A percentile compares a stretch with the other conserved stretches of the same genome.
These are phyloP conservation scores for Diacarnus erythraeanus DNA, from an alignment of 37 sponge, comb jelly and placozoan species.

Conservation along the genomic window DNA sequence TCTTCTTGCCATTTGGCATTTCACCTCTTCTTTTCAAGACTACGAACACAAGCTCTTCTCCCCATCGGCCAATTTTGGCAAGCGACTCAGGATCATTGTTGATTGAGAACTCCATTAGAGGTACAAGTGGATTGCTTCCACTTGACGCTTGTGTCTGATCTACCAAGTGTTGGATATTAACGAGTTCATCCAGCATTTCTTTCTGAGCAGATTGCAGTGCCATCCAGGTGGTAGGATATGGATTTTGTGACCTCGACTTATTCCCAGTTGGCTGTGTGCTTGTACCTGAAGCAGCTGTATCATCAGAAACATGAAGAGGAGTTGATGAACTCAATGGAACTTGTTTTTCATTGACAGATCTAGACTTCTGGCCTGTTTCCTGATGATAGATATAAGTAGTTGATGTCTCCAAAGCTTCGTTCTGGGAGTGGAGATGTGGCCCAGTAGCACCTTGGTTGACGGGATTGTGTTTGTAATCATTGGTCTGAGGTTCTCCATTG, in stretches of 20 bases:
- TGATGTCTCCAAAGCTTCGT: no score
- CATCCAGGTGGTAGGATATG: not conserved
- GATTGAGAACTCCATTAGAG: conserved; percentile 1
- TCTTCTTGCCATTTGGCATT: conserved; percentile 28
- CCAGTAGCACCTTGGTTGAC: no score
- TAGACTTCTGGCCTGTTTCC: no score
- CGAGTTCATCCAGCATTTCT: not conserved
- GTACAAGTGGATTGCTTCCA: not conserved
- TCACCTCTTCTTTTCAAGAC: not conserved
- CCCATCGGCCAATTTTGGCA: conserved; percentile 41
- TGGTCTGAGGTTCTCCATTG: no score
- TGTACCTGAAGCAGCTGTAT: not conserved
- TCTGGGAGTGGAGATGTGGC: no score
- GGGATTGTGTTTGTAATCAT: no score
- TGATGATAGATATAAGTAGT: no score
- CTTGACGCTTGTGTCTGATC: not conserved
- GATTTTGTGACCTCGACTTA: not conserved
- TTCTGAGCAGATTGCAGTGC: not conserved
- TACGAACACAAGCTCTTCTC: conserved; percentile 43
- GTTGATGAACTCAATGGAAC: no score
- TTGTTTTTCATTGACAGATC: no score
- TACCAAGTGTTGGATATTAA: not conserved
- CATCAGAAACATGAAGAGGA: no score
- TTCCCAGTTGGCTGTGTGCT: not conserved
- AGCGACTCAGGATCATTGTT: conserved; percentile 5